A percentile compares a stretch with the other conserved stretches of the same genome.
These are phyloP conservation scores for Clostera curtula DNA, from an alignment of 2,888 invertebrate species.

Conservation along the genomic window DNA sequence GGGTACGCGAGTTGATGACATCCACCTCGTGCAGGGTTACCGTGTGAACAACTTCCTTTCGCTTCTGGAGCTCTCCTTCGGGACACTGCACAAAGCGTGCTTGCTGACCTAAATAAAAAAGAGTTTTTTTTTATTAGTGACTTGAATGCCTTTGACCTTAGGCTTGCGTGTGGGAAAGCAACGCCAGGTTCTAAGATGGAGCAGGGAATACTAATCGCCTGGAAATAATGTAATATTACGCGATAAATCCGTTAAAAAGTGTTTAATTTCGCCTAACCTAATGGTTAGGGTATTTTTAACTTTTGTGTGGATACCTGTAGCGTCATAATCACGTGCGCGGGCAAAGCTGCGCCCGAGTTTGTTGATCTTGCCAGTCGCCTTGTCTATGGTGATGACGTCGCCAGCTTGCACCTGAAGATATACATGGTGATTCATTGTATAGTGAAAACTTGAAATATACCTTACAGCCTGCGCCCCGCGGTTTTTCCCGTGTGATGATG, in stretches of 20 bases:
- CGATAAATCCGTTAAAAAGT: too few relatives aligned
- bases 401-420: slow-evolving; percentile 85
- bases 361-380: slow-evolving; percentile 96
- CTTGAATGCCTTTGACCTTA: too few relatives aligned
- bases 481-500: too few relatives aligned
- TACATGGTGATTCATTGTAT: neutral
- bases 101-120: slow-evolving; percentile 72
- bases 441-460: neutral
- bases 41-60: slow-evolving; percentile 98
- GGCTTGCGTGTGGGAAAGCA: too few relatives aligned
- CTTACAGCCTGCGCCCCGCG: too few relatives aligned
- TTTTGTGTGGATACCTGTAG: slow-evolving; percentile 78
- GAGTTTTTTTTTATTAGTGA: too few relatives aligned
- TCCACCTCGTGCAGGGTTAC: slow-evolving; percentile 99
- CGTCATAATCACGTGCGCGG: slow-evolving; percentile 97
- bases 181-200: too few relatives aligned
- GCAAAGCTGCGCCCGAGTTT: slow-evolving; percentile 96
- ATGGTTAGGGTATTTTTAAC: neutral
- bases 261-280: too few relatives aligned
- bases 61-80: slow-evolving; percentile 97
- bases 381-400: slow-evolving; percentile 98
- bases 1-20: slow-evolving; percentile 98
- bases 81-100: slow-evolving; percentile 98
- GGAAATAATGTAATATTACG: neutral
- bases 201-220: too few relatives aligned